Base-by-base conservation (phyloP, 2,797 vertebrate species). In the Euphonia xanthogaster region DNA sequence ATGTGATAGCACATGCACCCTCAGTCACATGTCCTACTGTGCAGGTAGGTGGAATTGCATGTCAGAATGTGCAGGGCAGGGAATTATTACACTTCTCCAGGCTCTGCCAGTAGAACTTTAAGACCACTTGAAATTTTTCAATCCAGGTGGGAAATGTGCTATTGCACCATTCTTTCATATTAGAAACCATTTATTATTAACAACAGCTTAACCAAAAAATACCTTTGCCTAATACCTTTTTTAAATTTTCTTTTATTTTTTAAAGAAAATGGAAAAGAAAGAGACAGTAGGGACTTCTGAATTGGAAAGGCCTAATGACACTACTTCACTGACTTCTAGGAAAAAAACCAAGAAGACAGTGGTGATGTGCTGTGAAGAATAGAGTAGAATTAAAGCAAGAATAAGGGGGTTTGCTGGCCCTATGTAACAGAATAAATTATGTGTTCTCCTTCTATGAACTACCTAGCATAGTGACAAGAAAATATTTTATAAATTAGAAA, bases 281-380 rank as follows among this genome's bases (percentile, higher is more conserved):
- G 27, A 44, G 16, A 39, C 31, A 40, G 3, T 31, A 31, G 5
- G 5, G 13, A 63, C 2, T 68, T 67, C 10, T 72, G 6, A 21
- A 11, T 5, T 77, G 35, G 30, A 68, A 74, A 60, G 4, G 28
- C 3, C 11, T 37, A 54, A 33, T 33, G 39, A 39, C 14, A 68
- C 30, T 77, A 27, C 15, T 57, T 61, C 7, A 37, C 28, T 35
- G 40, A 60, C 16, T 90, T 78, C 10, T 72, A 33, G n/a, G 42
- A 55, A 4, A 14, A 2, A 3, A 1, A 19, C 1, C 14, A 39
- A 2, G 73, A 21, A 21, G 30, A 13, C 2, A 62, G 20, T 28
- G 14, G 23, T 39, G 30, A 14, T 25, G 16, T 67, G 14, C 2
- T 48, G 8, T 55, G 37, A 86, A 80, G 17, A 86, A 61, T 0